Percentiles rank a stretch among this genome's conserved stretches.
These are phyloP conservation scores for Tyrophagus putrescentiae DNA, from an alignment of 1,140 invertebrate genomes.

Conservation along the genomic window DNA sequence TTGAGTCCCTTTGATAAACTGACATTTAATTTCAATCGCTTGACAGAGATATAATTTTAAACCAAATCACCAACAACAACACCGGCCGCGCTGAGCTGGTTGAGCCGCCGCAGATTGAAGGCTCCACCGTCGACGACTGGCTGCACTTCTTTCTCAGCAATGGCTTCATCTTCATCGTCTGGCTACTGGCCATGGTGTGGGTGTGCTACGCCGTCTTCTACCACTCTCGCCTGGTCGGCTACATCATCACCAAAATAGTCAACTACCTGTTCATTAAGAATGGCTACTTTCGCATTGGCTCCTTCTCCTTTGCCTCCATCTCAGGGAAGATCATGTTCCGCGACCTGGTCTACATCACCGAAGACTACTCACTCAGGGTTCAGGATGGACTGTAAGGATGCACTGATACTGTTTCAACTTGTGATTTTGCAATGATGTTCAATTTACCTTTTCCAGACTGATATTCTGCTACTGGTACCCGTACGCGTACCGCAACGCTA, in stretches of 20 bases:
- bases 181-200: conserved; percentile 51
- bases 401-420: neutral
- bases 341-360: conserved; percentile 82
- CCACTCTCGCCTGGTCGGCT: conserved; percentile 77
- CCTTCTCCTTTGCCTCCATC: conserved; percentile 79
- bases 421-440: neutral
- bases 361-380: conserved; percentile 79
- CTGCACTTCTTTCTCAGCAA: conserved; percentile 6
- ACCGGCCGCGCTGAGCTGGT: neutral
- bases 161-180: conserved; percentile 10
- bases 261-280: conserved; percentile 56
- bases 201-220: conserved; percentile 88
- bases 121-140: conserved; percentile 9
- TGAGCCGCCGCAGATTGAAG: conserved; percentile 16
- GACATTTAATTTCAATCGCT: neutral
- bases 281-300: conserved; percentile 41
- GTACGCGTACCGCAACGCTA: conserved; percentile 75
- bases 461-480: conserved; percentile 92
- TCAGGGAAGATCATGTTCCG: conserved; percentile 98
- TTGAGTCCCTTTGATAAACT: neutral
- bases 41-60: neutral
- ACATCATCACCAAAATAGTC: conserved; percentile 69
- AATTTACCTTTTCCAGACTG: conserved; percentile 34
- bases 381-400: conserved; percentile 69
- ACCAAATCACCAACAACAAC: too few species aligned